Percentiles rank a stretch among this genome's conserved stretches.
Evolutionary conservation across 2,888 invertebrate species (phyloP).

Genomic region (Cataglyphis altisquamis): DNA sequence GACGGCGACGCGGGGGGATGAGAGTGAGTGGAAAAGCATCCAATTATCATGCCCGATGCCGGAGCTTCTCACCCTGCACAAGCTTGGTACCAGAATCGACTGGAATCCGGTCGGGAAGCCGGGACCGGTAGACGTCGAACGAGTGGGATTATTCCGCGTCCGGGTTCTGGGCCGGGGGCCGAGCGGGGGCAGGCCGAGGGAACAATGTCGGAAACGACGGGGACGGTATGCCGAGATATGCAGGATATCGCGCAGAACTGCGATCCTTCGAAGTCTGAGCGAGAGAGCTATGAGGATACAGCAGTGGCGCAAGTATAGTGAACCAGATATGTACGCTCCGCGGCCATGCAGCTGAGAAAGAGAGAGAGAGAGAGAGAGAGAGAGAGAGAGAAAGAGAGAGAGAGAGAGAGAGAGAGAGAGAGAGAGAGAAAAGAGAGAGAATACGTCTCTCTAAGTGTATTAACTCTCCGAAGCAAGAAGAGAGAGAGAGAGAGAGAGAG

Average conservation of each 20-base stretch:
- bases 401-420: conserved; percentile 19
- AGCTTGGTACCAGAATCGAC: conserved; percentile 76
- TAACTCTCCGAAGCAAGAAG: conserved; percentile 33
- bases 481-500: conserved; percentile 19
- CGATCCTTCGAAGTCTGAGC: conserved; percentile 74
- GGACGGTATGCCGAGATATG: conserved; percentile 82
- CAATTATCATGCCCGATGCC: conserved; percentile 65
- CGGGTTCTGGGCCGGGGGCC: conserved; percentile 60
- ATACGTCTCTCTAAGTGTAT: conserved; percentile 46
- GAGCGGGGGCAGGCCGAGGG: conserved; percentile 70
- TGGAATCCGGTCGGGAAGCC: conserved; percentile 77
- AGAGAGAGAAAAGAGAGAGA: conserved; percentile 20
- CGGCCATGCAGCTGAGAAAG: conserved; percentile 34
- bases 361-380: too few species aligned
- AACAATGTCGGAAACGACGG: conserved; percentile 81
- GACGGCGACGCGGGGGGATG: background rate
- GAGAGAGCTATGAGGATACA: conserved; percentile 55
- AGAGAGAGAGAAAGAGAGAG: conserved; percentile 4
- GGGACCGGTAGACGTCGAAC: conserved; percentile 77
- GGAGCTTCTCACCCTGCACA: conserved; percentile 68
- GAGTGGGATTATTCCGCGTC: conserved; percentile 77
- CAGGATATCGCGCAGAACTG: conserved; percentile 80
- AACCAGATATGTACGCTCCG: conserved; percentile 69
- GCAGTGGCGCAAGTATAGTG: conserved; percentile 65
- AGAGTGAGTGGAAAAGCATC: conserved; percentile 58